A percentile compares a stretch with the other conserved stretches of the same genome.
Conservation (phyloP, 2,888 invertebrate species). For the Amorpha juglandis region DNA sequence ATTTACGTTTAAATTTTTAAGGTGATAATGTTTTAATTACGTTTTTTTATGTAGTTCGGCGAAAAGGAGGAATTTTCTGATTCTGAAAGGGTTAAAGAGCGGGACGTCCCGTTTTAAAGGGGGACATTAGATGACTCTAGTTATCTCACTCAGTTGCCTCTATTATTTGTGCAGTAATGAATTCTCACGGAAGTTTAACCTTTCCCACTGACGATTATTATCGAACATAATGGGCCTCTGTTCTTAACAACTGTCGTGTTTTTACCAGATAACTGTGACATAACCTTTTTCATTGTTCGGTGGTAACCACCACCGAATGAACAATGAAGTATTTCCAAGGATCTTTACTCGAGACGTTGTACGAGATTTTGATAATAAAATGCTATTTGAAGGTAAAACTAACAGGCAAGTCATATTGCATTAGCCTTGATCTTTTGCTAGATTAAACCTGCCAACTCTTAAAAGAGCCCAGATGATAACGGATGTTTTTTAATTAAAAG, state of each 20-base stretch:
- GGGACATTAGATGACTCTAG: too few relatives aligned
- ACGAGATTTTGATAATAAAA: not conserved
- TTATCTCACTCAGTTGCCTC: not conserved
- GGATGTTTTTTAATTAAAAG: not conserved
- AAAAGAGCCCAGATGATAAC: not conserved
- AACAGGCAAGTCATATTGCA: not conserved
- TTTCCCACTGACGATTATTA: conserved; percentile 55
- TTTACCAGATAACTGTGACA: conserved; percentile 13
- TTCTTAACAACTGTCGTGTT: conserved; percentile 6
- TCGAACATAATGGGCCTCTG: conserved; percentile 23
- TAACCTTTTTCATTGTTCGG: conserved; percentile 11
- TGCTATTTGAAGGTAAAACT: not conserved
- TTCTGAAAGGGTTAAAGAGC: too few relatives aligned
- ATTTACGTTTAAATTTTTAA: too few relatives aligned
- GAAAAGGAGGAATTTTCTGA: too few relatives aligned
- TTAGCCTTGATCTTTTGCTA: not conserved
- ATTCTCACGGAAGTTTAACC: conserved; percentile 74
- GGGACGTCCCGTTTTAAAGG: too few relatives aligned
- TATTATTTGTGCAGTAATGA: conserved; percentile 21
- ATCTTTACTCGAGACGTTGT: not conserved
- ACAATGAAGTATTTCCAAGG: conserved; percentile 6
- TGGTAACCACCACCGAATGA: not conserved
- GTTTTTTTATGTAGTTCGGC: too few relatives aligned
- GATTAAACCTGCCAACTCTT: not conserved
- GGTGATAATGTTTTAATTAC: too few relatives aligned